Base-by-base conservation (phyloP, 1,140 invertebrate genomes). In the Acromyrmex charruanus region DNA sequence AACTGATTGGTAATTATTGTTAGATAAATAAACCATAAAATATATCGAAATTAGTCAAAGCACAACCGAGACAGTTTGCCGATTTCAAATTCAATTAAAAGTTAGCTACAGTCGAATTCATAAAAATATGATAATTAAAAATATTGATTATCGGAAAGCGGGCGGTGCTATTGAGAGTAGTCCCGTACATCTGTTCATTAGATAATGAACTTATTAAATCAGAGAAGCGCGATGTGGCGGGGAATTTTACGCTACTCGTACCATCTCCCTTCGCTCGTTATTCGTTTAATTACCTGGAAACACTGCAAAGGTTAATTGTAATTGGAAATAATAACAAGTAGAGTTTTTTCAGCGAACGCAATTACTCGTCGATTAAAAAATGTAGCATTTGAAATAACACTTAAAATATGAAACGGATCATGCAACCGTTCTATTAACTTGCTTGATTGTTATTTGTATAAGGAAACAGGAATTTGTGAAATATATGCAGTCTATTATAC, bases 201-300 rank as follows among this genome's bases (percentile, higher is more conserved):
- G 91, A 92, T 94, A 94, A 93, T 93, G 93, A 94, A 94, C 93
- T 95, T 94, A 94, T 94, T 94, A 94, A 94, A 94, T 94, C 93
- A 93, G 90, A 87, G 89, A 89, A 87, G 89, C 81, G 87, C 86
- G 89, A 87, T 87, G 51, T 69, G 77, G 82, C 77, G 87, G 81
- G 75, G 79, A 89, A 85, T 87, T 90, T 84, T 90, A 88, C 39
- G 21, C 66, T 89, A 49, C 12, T 69, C 66, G 88, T 85, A 89
- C 82, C 86, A 80, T 53, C 75, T 87, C 66, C 55, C 51, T 55
- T 69, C 55, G 21, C 71, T 61, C 79, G 80, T 86, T 79, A 88
- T 92, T 90, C 88, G 89, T 89, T 94, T 91, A 92, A 93, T 93
- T 92, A 93, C 90, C 88, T 66, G 18, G 80, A 84, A 84, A 84